Conservation (phyloP, 1,140 invertebrate species). For the Neodiprion fabricii region DNA sequence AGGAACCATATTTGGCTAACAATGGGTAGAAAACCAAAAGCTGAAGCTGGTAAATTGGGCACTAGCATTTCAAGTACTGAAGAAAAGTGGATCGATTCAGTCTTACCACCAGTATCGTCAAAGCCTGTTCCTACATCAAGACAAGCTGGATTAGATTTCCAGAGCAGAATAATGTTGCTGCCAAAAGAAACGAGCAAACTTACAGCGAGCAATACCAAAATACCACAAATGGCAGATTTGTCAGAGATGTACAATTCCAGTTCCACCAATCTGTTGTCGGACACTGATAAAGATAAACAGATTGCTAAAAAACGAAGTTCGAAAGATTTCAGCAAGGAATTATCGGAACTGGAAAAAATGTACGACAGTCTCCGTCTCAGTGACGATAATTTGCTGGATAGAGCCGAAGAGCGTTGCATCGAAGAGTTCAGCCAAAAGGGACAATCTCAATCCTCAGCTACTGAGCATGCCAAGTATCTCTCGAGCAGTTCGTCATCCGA, state of each 20-base stretch:
- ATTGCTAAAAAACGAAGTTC: conserved; percentile 65
- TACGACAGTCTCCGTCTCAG: conserved; percentile 83
- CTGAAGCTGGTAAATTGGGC: too few relatives aligned
- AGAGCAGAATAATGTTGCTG: too few relatives aligned
- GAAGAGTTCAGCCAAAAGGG: conserved; percentile 44
- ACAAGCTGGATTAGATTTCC: too few relatives aligned
- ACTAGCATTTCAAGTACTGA: background rate
- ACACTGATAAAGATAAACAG: conserved; percentile 57
- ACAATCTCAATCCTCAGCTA: background rate
- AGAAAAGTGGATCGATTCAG: conserved; percentile 16
- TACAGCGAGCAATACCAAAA: too few relatives aligned
- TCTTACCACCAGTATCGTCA: background rate
- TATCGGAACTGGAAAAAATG: conserved; percentile 88
- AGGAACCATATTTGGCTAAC: background rate
- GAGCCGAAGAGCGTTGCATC: conserved; percentile 77
- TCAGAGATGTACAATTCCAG: background rate
- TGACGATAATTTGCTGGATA: conserved; percentile 81
- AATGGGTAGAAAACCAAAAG: too few relatives aligned
- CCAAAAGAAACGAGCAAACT: too few relatives aligned
- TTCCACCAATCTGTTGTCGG: conserved; percentile 49
- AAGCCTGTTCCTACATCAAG: background rate
- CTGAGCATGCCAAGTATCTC: background rate
- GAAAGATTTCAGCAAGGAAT: conserved; percentile 82
- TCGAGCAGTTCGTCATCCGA: conserved; percentile 36
- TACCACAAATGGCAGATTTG: background rate